Conservation (phyloP, 2,888 invertebrate species). For the Liopterus haemorrhoidalis region DNA sequence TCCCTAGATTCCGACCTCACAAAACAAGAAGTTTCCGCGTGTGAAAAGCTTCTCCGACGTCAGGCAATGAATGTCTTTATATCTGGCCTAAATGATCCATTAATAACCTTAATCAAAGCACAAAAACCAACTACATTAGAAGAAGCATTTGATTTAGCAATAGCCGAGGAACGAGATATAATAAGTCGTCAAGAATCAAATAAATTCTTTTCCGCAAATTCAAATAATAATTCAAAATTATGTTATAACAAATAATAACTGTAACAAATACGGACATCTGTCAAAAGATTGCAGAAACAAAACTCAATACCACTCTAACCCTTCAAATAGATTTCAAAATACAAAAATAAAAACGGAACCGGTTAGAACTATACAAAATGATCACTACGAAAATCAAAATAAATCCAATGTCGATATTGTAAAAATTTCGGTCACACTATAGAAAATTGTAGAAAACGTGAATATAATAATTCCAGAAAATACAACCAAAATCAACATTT, state of each 20-base stretch:
- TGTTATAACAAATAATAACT: too few species aligned
- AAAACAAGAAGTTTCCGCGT: slow-evolving; percentile 7
- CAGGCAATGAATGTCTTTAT: slow-evolving; percentile 26
- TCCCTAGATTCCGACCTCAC: slow-evolving; percentile 15
- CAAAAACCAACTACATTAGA: slow-evolving; percentile 22
- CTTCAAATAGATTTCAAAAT: too few species aligned
- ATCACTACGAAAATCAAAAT: slow-evolving; percentile 3
- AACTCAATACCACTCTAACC: not conserved
- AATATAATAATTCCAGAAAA: slow-evolving; percentile 4
- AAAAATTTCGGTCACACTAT: slow-evolving; percentile 22
- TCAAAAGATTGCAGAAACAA: slow-evolving; percentile 6
- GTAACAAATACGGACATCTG: slow-evolving; percentile 12
- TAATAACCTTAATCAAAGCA: slow-evolving; percentile 24
- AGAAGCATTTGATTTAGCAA: slow-evolving; percentile 26
- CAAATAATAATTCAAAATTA: slow-evolving; percentile 9
- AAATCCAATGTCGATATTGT: slow-evolving; percentile 13
- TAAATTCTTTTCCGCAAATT: slow-evolving; percentile 22
- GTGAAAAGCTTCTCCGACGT: slow-evolving; percentile 20
- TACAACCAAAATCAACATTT: too few species aligned
- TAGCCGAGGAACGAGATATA: slow-evolving; percentile 24
- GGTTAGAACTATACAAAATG: not conserved
- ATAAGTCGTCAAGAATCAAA: slow-evolving; percentile 25
- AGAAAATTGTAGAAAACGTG: not conserved
- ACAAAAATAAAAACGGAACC: slow-evolving; percentile 1
- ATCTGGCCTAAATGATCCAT: slow-evolving; percentile 22